Evolutionary conservation across 2,797 vertebrate genomes (phyloP).

Genomic region (Melanotaenia maccullochi): DNA sequence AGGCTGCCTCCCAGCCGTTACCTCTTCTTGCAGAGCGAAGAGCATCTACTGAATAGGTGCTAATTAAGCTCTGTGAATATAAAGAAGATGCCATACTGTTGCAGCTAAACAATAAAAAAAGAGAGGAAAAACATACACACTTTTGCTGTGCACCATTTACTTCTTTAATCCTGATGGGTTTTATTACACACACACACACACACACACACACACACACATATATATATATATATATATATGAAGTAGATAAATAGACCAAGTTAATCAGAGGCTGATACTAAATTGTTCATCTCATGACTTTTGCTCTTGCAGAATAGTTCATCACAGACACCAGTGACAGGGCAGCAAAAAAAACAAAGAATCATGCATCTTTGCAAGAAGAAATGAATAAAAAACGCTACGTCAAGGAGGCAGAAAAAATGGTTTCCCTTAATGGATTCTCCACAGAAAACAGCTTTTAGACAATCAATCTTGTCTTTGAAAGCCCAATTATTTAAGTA

Average conservation of each 20-base stretch:
- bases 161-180: constrained; percentile 24
- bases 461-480: constrained; percentile 86
- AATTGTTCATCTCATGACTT: constrained; percentile 79
- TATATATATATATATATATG: constrained; percentile 27
- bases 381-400: constrained; percentile 87
- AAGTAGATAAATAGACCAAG: constrained; percentile 51
- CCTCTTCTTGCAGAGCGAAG: constrained; percentile 61
- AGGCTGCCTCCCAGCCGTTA: constrained; percentile 56
- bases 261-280: constrained; percentile 79
- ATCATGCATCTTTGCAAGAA: constrained; percentile 85
- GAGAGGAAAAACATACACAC: not conserved
- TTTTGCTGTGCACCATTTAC: constrained; percentile 3
- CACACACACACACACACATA: constrained; percentile 10
- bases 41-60: constrained; percentile 71
- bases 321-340: constrained; percentile 75
- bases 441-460: constrained; percentile 88
- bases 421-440: constrained; percentile 87
- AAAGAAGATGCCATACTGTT: constrained; percentile 56
- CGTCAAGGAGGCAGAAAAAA: constrained; percentile 85
- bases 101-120: constrained; percentile 15
- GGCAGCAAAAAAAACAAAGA: constrained; percentile 74
- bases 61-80: constrained; percentile 79
- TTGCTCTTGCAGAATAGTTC: constrained; percentile 69
- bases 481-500: constrained; percentile 88
- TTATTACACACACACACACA: no score